Conservation (phyloP, 2,888 invertebrate genomes). For the Plutella xylostella region DNA sequence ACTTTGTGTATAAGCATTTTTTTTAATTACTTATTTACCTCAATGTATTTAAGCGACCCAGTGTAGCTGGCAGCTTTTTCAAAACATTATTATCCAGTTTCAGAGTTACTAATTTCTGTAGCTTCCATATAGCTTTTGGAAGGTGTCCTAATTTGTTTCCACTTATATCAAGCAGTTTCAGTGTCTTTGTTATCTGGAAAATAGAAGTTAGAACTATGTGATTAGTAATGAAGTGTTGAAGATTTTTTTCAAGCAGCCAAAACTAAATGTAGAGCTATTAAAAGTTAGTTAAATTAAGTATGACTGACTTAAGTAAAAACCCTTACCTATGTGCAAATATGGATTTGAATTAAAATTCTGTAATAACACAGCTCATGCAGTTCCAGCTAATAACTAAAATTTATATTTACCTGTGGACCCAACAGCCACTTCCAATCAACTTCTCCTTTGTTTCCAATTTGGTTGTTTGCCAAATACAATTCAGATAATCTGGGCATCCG, state of each 20-base stretch:
- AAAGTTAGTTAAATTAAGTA: no score
- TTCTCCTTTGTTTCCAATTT: constrained; percentile 61
- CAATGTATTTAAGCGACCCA: constrained; percentile 70
- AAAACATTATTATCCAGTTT: constrained; percentile 74
- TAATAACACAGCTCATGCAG: no score
- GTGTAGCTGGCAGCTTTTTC: constrained; percentile 69
- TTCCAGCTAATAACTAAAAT: no score
- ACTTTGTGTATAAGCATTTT: no score
- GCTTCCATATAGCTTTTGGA: constrained; percentile 73
- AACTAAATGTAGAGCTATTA: no score
- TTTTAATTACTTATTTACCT: constrained; percentile 33
- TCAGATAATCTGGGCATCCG: constrained; percentile 71
- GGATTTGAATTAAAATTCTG: no score
- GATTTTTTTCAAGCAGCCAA: no score
- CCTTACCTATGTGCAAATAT: no score
- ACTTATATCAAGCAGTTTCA: constrained; percentile 74
- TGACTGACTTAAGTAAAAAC: no score
- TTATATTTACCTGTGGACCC: constrained; percentile 38
- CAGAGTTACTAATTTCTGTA: constrained; percentile 71
- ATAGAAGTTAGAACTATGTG: no score
- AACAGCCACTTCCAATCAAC: constrained; percentile 78
- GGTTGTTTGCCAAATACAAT: constrained; percentile 74
- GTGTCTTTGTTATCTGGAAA: constrained; percentile 52
- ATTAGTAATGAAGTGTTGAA: no score
- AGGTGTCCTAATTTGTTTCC: constrained; percentile 67